A percentile compares a stretch with the other conserved stretches of the same genome.
These are phyloP conservation scores for Callitettix versicolor DNA, from an alignment of 1,140 invertebrate genomes.

Conservation along the genomic window DNA sequence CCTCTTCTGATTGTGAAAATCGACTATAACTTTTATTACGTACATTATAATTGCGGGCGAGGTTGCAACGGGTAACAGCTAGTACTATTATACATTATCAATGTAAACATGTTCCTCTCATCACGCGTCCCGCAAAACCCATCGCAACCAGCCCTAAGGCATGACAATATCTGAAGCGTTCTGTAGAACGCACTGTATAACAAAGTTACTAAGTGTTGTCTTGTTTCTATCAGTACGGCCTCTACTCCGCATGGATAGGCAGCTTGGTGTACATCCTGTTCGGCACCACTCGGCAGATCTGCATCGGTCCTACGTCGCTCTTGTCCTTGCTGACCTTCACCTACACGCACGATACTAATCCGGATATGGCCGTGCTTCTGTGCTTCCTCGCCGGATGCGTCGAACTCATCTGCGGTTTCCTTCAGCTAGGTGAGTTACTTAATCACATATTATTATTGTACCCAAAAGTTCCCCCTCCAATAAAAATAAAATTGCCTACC, in stretches of 20 bases:
- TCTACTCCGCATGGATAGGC: conserved; percentile 59
- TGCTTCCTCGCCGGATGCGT: conserved; percentile 48
- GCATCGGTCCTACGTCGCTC: conserved; percentile 49
- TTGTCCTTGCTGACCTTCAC: conserved; percentile 42
- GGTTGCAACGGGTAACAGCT: no score
- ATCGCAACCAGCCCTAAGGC: no score
- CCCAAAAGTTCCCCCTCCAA: not conserved
- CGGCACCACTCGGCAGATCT: conserved; percentile 53
- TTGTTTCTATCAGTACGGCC: conserved; percentile 43
- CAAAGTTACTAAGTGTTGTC: no score
- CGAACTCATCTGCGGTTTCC: conserved; percentile 44
- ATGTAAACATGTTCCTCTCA: no score
- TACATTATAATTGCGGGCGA: no score
- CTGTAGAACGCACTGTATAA: no score
- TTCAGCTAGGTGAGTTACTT: conserved; percentile 44
- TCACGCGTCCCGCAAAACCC: no score
- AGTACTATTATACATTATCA: no score
- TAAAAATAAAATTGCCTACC: not conserved
- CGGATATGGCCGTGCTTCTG: conserved; percentile 43
- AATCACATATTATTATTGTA: not conserved
- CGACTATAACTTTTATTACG: no score
- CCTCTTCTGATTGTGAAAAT: no score
- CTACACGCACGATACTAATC: conserved; percentile 31
- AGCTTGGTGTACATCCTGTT: conserved; percentile 55
- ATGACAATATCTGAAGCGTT: no score